Percentiles rank a stretch among this genome's conserved stretches.
Evolutionary conservation across 2,113 vertebrate genomes (phyloP).

Genomic region (Vulpes vulpes): DNA sequence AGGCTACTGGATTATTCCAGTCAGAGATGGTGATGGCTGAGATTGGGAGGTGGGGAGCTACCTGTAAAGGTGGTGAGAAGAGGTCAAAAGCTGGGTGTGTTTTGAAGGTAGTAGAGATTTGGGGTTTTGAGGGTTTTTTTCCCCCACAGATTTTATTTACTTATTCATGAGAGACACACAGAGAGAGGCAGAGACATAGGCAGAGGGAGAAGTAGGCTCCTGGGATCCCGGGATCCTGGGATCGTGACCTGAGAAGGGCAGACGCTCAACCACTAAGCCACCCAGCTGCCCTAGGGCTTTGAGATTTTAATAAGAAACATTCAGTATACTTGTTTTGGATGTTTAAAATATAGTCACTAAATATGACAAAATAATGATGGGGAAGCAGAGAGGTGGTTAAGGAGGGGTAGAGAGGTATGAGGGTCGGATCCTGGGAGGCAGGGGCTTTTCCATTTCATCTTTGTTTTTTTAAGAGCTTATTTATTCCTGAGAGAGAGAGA

Average conservation of each 20-base stretch:
- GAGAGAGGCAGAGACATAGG: too few species aligned
- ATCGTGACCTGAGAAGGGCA: too few species aligned
- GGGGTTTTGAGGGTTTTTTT: neutral
- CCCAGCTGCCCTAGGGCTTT: too few species aligned
- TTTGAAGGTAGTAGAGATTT: neutral
- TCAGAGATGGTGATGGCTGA: neutral
- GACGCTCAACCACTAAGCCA: too few species aligned
- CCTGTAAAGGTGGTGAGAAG: neutral
- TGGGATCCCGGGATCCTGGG: too few species aligned
- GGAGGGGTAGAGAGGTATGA: neutral
- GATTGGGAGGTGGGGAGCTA: neutral
- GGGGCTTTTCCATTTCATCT: neutral
- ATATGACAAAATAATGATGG: neutral
- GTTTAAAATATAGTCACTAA: neutral
- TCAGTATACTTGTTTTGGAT: neutral
- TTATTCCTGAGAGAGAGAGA: too few species aligned
- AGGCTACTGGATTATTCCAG: neutral
- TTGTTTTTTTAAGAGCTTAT: neutral
- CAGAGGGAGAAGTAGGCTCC: too few species aligned
- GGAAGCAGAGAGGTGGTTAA: neutral
- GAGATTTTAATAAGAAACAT: neutral
- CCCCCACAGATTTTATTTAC: too few species aligned
- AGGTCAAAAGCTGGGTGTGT: neutral
- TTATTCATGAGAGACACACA: too few species aligned
- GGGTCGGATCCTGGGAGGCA: neutral